Conservation (phyloP, 2,113 vertebrate genomes). For the Notarius quadriscutis region DNA sequence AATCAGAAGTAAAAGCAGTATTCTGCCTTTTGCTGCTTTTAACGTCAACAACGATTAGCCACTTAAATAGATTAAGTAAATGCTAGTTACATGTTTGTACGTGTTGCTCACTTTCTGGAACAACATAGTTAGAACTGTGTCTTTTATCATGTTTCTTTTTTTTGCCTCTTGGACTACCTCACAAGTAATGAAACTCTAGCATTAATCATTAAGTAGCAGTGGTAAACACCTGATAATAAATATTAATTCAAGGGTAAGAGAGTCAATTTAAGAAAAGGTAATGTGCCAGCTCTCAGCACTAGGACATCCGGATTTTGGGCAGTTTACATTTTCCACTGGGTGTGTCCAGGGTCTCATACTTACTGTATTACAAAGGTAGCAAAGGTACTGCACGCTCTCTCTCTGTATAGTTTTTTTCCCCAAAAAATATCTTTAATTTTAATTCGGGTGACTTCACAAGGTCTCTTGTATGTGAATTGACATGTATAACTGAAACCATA, state of each 20-base stretch:
- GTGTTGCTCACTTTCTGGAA: neutral
- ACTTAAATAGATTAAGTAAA: neutral
- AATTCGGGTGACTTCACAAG: too few species aligned
- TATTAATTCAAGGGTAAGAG: slow-evolving; percentile 11
- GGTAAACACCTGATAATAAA: neutral
- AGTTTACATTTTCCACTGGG: slow-evolving; percentile 17
- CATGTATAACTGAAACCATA: too few species aligned
- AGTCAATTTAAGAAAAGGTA: neutral
- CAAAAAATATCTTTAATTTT: too few species aligned
- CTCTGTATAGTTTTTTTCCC: too few species aligned
- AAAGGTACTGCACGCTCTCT: neutral
- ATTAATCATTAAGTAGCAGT: neutral
- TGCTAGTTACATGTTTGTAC: neutral
- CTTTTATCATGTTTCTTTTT: neutral
- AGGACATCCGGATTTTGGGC: neutral
- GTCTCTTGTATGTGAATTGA: too few species aligned
- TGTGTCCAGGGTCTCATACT: neutral
- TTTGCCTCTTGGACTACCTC: neutral
- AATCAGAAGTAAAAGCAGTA: neutral
- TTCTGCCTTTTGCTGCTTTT: too few species aligned
- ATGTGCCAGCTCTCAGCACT: too few species aligned
- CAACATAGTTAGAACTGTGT: neutral
- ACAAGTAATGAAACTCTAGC: neutral
- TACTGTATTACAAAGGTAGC: neutral
- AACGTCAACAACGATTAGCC: too few species aligned